Evolutionary conservation across 2,113 vertebrate genomes (phyloP).

Genomic region (Myrmecobius fasciatus): DNA sequence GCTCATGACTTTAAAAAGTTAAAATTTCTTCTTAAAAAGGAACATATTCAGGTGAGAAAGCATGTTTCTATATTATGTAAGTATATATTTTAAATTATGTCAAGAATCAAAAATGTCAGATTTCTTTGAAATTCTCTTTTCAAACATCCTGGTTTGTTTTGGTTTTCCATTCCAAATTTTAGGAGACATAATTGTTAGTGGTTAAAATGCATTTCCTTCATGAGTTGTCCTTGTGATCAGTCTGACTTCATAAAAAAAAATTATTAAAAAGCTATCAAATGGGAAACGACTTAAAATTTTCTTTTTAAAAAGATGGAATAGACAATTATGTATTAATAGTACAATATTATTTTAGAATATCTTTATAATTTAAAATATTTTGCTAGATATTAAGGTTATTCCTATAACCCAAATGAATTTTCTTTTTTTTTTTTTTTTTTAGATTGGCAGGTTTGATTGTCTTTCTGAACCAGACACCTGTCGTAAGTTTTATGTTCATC

Average conservation of each 20-base stretch:
- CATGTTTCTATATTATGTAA: conserved; percentile 26
- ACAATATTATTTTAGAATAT: neutral
- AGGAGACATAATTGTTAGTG: neutral
- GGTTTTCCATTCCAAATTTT: neutral
- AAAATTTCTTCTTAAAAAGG: conserved; percentile 89
- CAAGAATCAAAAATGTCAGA: neutral
- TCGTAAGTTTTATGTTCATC: conserved; percentile 91
- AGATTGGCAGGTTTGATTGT: conserved; percentile 95
- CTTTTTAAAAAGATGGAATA: neutral
- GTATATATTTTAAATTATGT: conserved; percentile 55
- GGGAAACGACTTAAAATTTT: neutral
- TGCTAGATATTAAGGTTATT: neutral
- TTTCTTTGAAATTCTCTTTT: conserved; percentile 33
- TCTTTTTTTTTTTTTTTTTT: conserved; percentile 64
- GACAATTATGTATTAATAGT: neutral
- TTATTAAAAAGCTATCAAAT: neutral
- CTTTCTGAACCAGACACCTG: conserved; percentile 87
- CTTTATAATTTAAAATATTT: conserved; percentile 22
- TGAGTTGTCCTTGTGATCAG: neutral
- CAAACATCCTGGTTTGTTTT: neutral
- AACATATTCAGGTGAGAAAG: conserved; percentile 93
- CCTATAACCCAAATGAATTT: neutral
- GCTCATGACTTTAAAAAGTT: conserved; percentile 95
- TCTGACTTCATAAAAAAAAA: neutral
- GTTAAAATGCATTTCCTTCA: neutral